Conservation (phyloP, 2,113 vertebrate genomes). For the Scophthalmus maximus region DNA sequence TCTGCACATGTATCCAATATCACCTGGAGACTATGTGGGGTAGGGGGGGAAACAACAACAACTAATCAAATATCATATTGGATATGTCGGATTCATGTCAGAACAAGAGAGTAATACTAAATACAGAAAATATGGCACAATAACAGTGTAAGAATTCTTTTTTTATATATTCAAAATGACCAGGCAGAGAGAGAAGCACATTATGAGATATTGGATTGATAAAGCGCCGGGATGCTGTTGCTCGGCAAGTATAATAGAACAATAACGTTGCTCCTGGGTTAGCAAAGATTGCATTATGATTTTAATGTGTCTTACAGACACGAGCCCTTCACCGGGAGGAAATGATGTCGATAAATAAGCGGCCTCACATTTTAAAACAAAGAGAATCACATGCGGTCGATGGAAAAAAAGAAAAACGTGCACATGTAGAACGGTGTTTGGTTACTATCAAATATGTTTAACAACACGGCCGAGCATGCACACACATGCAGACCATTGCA, state of each 20-base stretch:
- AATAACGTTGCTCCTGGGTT: conserved; percentile 79
- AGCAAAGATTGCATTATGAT: conserved; percentile 80
- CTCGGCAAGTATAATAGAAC: conserved; percentile 78
- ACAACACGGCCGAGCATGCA: not conserved
- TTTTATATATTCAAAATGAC: conserved; percentile 79
- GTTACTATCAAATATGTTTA: conserved; percentile 48
- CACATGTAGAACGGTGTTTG: conserved; percentile 32
- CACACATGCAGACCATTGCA: not conserved
- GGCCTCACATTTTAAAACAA: conserved; percentile 75
- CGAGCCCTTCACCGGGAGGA: conserved; percentile 73
- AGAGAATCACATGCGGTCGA: conserved; percentile 54
- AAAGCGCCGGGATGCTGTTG: conserved; percentile 75
- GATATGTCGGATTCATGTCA: conserved; percentile 77
- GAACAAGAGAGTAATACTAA: conserved; percentile 80
- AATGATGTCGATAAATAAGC: conserved; percentile 80
- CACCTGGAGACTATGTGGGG: conserved; percentile 72
- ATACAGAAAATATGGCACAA: conserved; percentile 81
- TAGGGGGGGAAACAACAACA: conserved; percentile 54
- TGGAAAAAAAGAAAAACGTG: conserved; percentile 63
- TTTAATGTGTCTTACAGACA: conserved; percentile 80
- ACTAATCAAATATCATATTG: conserved; percentile 81
- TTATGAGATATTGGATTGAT: conserved; percentile 84
- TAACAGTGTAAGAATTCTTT: conserved; percentile 72
- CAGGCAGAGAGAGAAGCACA: conserved; percentile 75
- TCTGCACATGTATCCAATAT: conserved; percentile 75